These are phyloP conservation scores for Druon quercuslanigerum DNA, from an alignment of 1,140 invertebrate genomes.

Conservation along the genomic window DNA sequence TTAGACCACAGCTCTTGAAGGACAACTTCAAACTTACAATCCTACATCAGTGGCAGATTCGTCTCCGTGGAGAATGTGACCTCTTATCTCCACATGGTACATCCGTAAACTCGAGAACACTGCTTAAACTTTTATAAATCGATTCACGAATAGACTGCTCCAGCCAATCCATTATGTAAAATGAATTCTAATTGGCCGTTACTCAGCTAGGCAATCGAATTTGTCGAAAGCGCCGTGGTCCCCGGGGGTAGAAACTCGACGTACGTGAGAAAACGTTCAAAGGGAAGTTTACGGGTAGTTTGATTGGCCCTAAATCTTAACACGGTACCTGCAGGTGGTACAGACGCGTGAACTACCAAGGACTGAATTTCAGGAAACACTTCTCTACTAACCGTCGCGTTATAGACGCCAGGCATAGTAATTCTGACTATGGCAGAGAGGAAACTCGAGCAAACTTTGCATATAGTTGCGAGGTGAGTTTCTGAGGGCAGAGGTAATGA, in stretches of 20 bases:
- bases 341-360: not conserved
- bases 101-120: constrained; percentile 3
- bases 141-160: not conserved
- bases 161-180: not conserved
- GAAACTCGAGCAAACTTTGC: constrained; percentile 27
- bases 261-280: constrained; percentile 27
- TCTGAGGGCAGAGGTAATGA: not conserved
- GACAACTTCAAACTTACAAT: constrained; percentile 1
- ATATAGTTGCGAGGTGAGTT: constrained; percentile 27
- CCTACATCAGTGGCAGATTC: constrained; percentile 9
- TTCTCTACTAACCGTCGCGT: constrained; percentile 18
- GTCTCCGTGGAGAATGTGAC: not conserved
- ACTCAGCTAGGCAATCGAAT: constrained; percentile 9
- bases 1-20: constrained; percentile 21
- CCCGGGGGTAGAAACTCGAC: constrained; percentile 1
- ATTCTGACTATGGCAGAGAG: constrained; percentile 5
- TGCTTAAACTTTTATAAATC: not conserved
- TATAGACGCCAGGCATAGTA: constrained; percentile 15
- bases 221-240: not conserved
- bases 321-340: constrained; percentile 11
- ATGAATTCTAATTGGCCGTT: constrained; percentile 6
- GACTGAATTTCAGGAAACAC: constrained; percentile 26
- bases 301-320: constrained; percentile 29
- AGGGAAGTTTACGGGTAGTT: constrained; percentile 28
- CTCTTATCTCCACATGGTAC: not conserved